Conservation (phyloP, 2,113 vertebrate genomes). For the Alexandromys fortis region DNA sequence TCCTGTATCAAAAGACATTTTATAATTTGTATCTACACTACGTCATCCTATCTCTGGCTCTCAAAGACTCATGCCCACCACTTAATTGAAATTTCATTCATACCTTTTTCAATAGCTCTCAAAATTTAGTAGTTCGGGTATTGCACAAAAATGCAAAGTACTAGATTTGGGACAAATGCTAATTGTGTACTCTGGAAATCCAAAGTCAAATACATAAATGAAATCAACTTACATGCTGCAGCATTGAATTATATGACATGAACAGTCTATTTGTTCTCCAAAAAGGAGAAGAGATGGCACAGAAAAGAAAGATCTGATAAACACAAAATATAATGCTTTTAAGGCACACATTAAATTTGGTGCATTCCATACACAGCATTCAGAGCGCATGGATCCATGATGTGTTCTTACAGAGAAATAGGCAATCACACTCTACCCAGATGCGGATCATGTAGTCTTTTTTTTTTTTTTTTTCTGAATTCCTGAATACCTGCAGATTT, state of each 20-base stretch:
- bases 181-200: background rate
- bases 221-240: background rate
- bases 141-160: background rate
- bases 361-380: background rate
- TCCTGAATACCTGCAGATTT: background rate
- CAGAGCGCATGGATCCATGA: background rate
- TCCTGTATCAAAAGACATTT: background rate
- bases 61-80: background rate
- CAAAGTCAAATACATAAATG: background rate
- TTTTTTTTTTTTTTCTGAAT: background rate
- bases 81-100: background rate
- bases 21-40: no score
- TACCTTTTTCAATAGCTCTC: background rate
- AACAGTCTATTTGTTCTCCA: background rate
- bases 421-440: no score
- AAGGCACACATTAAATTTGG: no score
- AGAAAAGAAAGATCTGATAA: background rate
- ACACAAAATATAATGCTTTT: background rate
- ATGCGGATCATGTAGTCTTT: background rate
- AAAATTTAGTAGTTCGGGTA: background rate
- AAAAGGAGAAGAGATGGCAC: background rate
- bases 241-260: no score
- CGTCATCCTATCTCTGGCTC: no score
- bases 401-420: no score
- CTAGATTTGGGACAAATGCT: background rate